Conservation (phyloP, 2,797 vertebrate species). For the Sciurus carolinensis region DNA sequence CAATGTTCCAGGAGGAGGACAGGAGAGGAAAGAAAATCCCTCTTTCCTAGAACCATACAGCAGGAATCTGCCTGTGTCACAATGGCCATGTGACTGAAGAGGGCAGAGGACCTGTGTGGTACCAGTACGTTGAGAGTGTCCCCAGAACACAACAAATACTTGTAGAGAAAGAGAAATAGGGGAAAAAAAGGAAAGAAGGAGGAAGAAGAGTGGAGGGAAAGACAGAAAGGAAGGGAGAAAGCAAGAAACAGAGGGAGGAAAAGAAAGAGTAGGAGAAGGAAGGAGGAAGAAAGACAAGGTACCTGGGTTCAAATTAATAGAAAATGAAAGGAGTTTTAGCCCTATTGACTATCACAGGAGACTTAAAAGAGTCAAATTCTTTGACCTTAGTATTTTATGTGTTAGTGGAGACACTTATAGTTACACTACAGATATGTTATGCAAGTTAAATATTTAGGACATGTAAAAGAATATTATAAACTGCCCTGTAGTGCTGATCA, state of each 20-base stretch:
- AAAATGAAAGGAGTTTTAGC: background rate
- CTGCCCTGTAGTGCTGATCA: background rate
- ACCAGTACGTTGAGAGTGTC: rapidly evolving
- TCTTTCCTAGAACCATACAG: background rate
- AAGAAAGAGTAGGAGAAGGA: no score
- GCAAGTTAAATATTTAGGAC: conserved; percentile 7
- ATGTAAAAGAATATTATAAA: background rate
- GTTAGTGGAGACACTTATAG: background rate
- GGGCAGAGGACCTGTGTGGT: no score
- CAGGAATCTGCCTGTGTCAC: rapidly evolving
- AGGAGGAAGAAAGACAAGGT: background rate
- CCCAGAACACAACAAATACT: rapidly evolving
- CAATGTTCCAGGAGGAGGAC: background rate
- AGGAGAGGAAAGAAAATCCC: background rate
- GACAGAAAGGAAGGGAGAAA: rapidly evolving
- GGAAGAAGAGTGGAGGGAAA: no score
- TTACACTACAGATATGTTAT: background rate
- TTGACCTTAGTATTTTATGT: background rate
- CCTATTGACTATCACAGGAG: background rate
- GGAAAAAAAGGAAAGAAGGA: background rate
- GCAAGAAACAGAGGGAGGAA: rapidly evolving
- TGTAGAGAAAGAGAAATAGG: background rate
- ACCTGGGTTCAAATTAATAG: background rate
- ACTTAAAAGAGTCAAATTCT: background rate
- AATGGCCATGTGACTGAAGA: rapidly evolving